These are phyloP conservation scores for Urosaurus nigricauda DNA, from an alignment of 2,797 vertebrate genomes.

Conservation along the genomic window DNA sequence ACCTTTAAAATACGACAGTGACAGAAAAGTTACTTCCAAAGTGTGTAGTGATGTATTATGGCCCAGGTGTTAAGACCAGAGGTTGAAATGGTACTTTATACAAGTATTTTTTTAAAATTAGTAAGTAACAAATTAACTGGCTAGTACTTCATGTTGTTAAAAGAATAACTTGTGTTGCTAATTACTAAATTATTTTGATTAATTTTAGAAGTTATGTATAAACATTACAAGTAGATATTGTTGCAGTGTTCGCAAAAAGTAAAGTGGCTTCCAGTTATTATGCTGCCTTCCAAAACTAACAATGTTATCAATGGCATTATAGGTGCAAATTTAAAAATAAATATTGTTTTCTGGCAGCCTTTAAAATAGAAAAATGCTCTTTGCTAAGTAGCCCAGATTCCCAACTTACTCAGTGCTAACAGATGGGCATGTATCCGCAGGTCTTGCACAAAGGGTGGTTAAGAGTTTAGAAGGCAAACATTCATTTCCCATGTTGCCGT, in stretches of 20 bases:
- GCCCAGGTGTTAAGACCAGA: not conserved
- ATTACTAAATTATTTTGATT: not conserved
- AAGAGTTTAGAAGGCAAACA: not conserved
- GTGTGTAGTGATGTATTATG: not conserved
- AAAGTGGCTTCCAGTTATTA: not conserved
- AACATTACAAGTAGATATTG: not conserved
- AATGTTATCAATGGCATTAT: no score
- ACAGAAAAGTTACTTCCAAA: not conserved
- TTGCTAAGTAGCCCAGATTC: not conserved
- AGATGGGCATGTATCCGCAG: not conserved
- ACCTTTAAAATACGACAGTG: fast-evolving
- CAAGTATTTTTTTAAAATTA: not conserved
- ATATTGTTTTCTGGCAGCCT: not conserved
- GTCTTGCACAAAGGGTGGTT: not conserved
- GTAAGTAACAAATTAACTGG: not conserved
- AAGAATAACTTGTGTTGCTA: not conserved
- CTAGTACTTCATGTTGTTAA: not conserved
- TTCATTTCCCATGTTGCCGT: not conserved
- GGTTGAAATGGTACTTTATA: not conserved
- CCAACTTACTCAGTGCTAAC: not conserved
- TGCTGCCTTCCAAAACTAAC: not conserved
- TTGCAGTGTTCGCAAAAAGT: not conserved
- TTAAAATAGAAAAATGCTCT: not conserved
- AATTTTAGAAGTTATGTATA: not conserved
- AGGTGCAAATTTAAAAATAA: not conserved